These are phyloP conservation scores for Pseudomyrmex dendroicus DNA, from an alignment of 1,140 invertebrate species.

Conservation along the genomic window DNA sequence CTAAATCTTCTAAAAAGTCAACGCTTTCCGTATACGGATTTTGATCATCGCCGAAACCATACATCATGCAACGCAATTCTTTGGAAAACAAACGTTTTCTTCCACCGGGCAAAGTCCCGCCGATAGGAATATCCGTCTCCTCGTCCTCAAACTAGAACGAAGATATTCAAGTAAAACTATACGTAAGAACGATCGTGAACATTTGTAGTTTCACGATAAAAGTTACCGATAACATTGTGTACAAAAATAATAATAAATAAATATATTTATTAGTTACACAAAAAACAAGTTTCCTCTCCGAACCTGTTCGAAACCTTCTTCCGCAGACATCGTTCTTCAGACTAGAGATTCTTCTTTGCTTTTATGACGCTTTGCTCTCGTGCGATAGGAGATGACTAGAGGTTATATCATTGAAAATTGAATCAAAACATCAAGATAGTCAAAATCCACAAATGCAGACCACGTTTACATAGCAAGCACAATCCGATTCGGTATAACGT, in stretches of 20 bases:
- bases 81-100: slow-evolving; percentile 95
- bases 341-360: too few relatives aligned
- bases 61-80: slow-evolving; percentile 99
- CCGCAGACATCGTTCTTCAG: slow-evolving; percentile 68
- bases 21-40: slow-evolving; percentile 99
- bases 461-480: too few relatives aligned
- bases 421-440: too few relatives aligned
- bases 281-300: neutral
- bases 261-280: neutral
- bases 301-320: slow-evolving; percentile 77
- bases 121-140: slow-evolving; percentile 87
- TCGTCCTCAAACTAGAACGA: slow-evolving; percentile 87
- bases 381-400: too few relatives aligned
- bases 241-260: too few relatives aligned
- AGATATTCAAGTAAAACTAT: slow-evolving; percentile 33
- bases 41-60: slow-evolving; percentile 99
- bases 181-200: neutral
- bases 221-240: neutral
- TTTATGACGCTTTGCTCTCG: too few relatives aligned
- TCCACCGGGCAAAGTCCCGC: slow-evolving; percentile 88
- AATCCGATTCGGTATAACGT: too few relatives aligned
- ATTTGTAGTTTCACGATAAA: slow-evolving; percentile 12
- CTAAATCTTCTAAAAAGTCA: slow-evolving; percentile 98
- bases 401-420: too few relatives aligned
- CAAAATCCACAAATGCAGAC: too few relatives aligned